These are phyloP conservation scores for Chondrosia reniformis DNA, from an alignment of 37 sponge, comb jelly and placozoan genomes.

Conservation along the genomic window DNA sequence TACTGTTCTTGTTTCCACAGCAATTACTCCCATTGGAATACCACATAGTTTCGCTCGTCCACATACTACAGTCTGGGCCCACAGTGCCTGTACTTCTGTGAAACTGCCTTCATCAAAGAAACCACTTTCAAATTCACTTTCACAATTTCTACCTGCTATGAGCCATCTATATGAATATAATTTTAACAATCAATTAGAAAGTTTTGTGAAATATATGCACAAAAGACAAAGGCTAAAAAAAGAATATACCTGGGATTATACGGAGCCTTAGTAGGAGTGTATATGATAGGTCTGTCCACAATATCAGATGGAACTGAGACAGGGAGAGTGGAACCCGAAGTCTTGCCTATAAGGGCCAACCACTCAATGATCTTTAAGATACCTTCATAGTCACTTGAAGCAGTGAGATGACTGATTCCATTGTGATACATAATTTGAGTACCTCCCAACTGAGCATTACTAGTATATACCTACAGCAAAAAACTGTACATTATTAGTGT, in stretches of 20 bases:
- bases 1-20: constrained; percentile 90
- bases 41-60: constrained; percentile 97
- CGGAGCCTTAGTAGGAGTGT: constrained; percentile 75
- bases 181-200: too few species aligned
- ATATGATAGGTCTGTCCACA: constrained; percentile 70
- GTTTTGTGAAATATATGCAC: too few species aligned
- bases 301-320: constrained; percentile 66
- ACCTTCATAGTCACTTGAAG: constrained; percentile 84
- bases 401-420: constrained; percentile 90
- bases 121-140: constrained; percentile 75
- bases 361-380: constrained; percentile 72
- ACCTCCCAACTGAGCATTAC: constrained; percentile 95
- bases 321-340: constrained; percentile 52
- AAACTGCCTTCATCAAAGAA: constrained; percentile 94
- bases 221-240: too few species aligned
- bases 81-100: constrained; percentile 76
- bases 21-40: constrained; percentile 95
- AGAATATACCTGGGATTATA: constrained; percentile 96
- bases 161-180: too few species aligned
- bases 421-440: constrained; percentile 96
- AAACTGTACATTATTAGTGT: too few species aligned
- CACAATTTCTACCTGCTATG: constrained; percentile 64
- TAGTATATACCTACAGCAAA: constrained; percentile 69
- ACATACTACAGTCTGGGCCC: constrained; percentile 97
- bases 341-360: constrained; percentile 77